These are phyloP conservation scores for Steinernema carpocapsae DNA, from an alignment of 2,888 invertebrate genomes.

Conservation along the genomic window DNA sequence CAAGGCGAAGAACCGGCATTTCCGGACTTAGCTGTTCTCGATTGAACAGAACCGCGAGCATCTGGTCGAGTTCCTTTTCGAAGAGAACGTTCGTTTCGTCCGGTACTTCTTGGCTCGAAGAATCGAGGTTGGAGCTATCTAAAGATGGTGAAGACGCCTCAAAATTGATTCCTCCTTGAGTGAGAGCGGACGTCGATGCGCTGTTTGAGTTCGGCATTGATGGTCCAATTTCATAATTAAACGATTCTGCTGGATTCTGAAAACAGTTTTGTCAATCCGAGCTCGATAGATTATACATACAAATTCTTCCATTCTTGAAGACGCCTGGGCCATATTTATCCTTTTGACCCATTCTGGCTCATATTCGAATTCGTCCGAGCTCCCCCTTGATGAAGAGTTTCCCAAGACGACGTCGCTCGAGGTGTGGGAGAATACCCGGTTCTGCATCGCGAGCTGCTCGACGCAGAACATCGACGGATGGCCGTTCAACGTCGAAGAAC, in stretches of 20 bases:
- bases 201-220: conserved; percentile 5
- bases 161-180: conserved; percentile 16
- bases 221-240: not conserved
- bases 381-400: not conserved
- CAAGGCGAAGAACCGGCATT: conserved; percentile 37
- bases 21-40: conserved; percentile 57
- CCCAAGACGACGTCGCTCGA: conserved; percentile 13
- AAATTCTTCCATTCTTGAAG: not conserved
- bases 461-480: conserved; percentile 26
- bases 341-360: conserved; percentile 60
- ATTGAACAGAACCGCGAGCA: conserved; percentile 68
- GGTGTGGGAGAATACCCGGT: conserved; percentile 14
- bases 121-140: not conserved
- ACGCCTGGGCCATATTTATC: conserved; percentile 48
- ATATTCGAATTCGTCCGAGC: conserved; percentile 50
- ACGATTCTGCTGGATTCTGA: conserved; percentile 15
- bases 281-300: too few species aligned
- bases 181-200: conserved; percentile 9
- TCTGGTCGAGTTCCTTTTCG: conserved; percentile 50
- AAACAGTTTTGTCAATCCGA: too few species aligned
- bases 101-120: not conserved
- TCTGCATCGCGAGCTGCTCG: conserved; percentile 22
- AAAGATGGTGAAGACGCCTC: not conserved
- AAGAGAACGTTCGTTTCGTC: conserved; percentile 43
- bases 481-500: not conserved